Evolutionary conservation across 2,888 invertebrate species (phyloP), one percentile per base, ranked within the genome.

Genomic region (Dendrolimus houi): DNA sequence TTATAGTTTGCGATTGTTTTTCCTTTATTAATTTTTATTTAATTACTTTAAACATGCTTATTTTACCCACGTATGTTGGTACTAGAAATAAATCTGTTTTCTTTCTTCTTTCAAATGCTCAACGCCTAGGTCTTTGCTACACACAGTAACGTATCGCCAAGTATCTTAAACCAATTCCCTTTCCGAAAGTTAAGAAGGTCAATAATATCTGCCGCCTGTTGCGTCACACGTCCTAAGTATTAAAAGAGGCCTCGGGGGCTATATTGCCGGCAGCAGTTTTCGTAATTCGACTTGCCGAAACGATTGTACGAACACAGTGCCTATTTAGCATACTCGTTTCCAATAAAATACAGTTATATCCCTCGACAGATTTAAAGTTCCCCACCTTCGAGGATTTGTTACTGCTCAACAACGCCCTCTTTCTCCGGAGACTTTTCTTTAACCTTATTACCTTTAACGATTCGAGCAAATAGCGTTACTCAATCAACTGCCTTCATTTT

Each of bases 271-370:
- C 8, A 47, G 47, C 47, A 59, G 55, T 57, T 53, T 9, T 42
- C 12, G 57, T 62, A 56, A 59, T 58, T 47, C 47, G 47, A 10
- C 9, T 47, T 12, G 52, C 55, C 52, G 56, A 67, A 64, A 64
- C 67, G 58, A 65, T 59, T 56, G 13, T 41, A 56, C 60, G 58
- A 55, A 62, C 55, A 54, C 59, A 62, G 9, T 47, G 6, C 63
- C 62, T 62, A 62, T 63, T 69, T 65, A 65, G 62, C 68, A 67
- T 67, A 66, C 54, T 63, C 63, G 61, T 65, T 65, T 56, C 59
- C 58, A 56, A 62, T 65, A 62, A 71, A 62, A 63, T 70, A 72
- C 62, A 64, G 65, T 62, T 64, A 68, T 65, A 64, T 9, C 47
- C 47, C 47, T 12, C 47, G 9, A 12, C 64, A 60, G 56, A 59